Conservation (phyloP, 2,113 vertebrate genomes). For the Caranx melampygus region DNA sequence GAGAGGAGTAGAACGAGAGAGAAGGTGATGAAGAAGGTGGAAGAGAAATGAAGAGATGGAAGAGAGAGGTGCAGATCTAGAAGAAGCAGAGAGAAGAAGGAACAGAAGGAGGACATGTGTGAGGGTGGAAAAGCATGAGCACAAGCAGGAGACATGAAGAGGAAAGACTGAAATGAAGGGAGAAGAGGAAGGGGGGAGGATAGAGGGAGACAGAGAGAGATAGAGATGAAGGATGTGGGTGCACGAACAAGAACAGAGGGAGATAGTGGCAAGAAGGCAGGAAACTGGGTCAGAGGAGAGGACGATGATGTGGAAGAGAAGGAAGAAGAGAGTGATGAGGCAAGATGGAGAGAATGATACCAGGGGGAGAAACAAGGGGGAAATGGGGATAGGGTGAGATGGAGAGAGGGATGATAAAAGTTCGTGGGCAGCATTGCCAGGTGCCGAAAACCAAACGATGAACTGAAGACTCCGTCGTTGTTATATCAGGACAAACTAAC, state of each 20-base stretch:
- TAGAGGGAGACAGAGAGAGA: constrained; percentile 24
- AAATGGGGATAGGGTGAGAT: constrained; percentile 23
- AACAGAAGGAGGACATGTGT: constrained; percentile 16
- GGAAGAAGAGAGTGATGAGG: constrained; percentile 49
- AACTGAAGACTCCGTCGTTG: constrained; percentile 13
- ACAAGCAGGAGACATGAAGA: constrained; percentile 18
- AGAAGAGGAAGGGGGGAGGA: constrained; percentile 22
- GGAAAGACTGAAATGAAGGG: constrained; percentile 21
- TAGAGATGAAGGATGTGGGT: constrained; percentile 52
- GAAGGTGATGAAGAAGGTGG: constrained; percentile 21
- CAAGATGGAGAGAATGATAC: constrained; percentile 44
- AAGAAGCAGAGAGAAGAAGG: constrained; percentile 8
- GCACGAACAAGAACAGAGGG: constrained; percentile 53
- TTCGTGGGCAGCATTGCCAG: constrained; percentile 21
- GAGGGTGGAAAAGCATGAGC: constrained; percentile 26
- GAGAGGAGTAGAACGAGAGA: constrained; percentile 9
- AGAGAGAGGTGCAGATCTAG: not conserved
- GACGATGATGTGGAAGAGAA: constrained; percentile 53
- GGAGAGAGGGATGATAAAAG: constrained; percentile 41
- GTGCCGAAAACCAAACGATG: constrained; percentile 35
- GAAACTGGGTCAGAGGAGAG: constrained; percentile 76
- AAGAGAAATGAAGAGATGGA: not conserved
- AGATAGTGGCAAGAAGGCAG: constrained; percentile 62
- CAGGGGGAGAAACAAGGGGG: constrained; percentile 23
- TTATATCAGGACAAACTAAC: not conserved